These are phyloP conservation scores for Catostomus latipinnis DNA, from an alignment of 2,797 vertebrate species.

Conservation along the genomic window DNA sequence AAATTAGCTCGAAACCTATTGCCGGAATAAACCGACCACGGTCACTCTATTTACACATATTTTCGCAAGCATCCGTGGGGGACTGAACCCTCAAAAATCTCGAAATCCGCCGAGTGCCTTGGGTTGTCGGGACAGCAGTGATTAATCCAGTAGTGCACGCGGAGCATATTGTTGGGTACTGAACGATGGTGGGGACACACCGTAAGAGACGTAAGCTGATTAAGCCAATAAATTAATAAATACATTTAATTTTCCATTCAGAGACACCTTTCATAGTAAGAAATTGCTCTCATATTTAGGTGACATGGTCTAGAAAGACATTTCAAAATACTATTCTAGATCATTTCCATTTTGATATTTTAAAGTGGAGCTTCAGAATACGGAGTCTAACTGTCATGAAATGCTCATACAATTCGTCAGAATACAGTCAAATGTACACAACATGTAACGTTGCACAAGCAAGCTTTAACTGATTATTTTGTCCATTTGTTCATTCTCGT, in stretches of 20 bases:
- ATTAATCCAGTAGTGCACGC: neutral
- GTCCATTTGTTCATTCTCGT: neutral
- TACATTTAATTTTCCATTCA: neutral
- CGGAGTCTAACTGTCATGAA: neutral
- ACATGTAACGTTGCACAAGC: neutral
- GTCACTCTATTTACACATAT: slow-evolving; percentile 3
- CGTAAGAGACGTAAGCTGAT: too few species aligned
- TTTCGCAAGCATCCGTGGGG: too few species aligned
- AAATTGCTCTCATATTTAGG: neutral
- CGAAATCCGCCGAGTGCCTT: neutral
- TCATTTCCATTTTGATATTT: neutral
- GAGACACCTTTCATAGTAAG: neutral
- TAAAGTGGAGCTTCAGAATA: neutral
- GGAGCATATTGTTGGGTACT: neutral
- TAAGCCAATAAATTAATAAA: neutral
- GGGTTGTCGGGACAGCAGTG: neutral
- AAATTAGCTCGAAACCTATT: slow-evolving; percentile 73
- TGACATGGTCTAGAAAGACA: neutral
- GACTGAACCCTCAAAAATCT: neutral
- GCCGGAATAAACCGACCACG: slow-evolving; percentile 64
- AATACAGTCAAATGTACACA: neutral
- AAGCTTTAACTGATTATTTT: neutral
- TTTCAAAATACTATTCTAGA: neutral
- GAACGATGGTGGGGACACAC: neutral
- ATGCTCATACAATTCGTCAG: neutral